Evolutionary conservation across 2,797 vertebrate genomes (phyloP).

Genomic region (Syngnathus acus): DNA sequence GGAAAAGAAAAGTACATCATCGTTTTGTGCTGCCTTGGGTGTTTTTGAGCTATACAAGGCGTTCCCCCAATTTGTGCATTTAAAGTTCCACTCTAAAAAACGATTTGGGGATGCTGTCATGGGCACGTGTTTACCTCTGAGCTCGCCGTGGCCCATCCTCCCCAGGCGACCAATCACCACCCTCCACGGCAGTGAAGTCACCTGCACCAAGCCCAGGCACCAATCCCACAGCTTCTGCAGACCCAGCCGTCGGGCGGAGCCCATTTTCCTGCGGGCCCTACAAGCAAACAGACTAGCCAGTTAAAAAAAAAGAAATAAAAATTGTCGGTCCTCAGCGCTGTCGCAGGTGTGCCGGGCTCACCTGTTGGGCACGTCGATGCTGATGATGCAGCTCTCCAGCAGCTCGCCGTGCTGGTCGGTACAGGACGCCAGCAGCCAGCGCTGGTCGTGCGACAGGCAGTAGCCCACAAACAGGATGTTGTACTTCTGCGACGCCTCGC

Average conservation of each 20-base stretch:
- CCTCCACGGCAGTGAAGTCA: slow-evolving; percentile 97
- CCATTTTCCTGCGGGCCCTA: slow-evolving; percentile 97
- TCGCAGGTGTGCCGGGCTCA: slow-evolving; percentile 26
- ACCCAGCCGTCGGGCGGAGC: slow-evolving; percentile 87
- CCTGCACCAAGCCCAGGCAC: slow-evolving; percentile 92
- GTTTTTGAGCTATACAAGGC: no score
- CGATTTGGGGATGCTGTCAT: neutral
- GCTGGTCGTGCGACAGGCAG: slow-evolving; percentile 96
- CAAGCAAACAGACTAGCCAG: neutral
- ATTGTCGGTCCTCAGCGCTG: no score
- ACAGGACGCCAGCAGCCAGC: slow-evolving; percentile 93
- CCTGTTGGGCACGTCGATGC: slow-evolving; percentile 95
- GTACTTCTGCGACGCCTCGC: slow-evolving; percentile 95
- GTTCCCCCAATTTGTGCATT: no score
- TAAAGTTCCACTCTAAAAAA: no score
- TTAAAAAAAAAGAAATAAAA: no score
- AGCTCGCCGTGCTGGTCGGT: slow-evolving; percentile 96
- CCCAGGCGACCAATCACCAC: slow-evolving; percentile 98
- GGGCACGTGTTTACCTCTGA: slow-evolving; percentile 76
- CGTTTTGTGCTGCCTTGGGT: no score
- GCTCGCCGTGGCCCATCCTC: slow-evolving; percentile 93
- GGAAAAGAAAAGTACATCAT: no score
- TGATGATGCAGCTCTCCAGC: slow-evolving; percentile 96
- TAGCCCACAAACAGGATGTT: slow-evolving; percentile 97
- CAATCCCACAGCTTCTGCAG: slow-evolving; percentile 98